These are phyloP conservation scores for Propsilocerus akamusi DNA, from an alignment of 1,140 invertebrate species.

Conservation along the genomic window DNA sequence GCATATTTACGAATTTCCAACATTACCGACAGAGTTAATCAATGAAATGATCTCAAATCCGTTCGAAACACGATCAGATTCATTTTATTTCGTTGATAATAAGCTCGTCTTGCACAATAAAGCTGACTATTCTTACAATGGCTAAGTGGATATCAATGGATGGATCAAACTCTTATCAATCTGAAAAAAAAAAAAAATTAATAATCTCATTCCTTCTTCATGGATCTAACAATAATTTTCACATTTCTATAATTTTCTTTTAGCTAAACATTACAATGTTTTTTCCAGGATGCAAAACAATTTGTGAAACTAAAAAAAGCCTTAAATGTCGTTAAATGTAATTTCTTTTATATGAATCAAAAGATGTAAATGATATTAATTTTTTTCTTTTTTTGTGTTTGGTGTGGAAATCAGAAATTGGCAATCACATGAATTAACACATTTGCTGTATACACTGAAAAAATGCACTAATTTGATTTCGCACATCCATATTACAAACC, in stretches of 20 bases:
- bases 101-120: conserved; percentile 98
- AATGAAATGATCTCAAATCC: conserved; percentile 91
- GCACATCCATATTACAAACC: too few relatives aligned
- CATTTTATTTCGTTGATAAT: conserved; percentile 97
- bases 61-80: conserved; percentile 94
- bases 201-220: neutral
- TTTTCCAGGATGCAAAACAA: neutral
- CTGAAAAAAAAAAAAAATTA: neutral
- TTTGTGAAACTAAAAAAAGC: conserved; percentile 1
- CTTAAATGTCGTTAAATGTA: conserved; percentile 8
- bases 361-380: too few relatives aligned
- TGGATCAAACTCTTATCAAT: neutral
- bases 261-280: neutral
- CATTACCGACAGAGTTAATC: conserved; percentile 66
- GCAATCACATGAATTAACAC: too few relatives aligned
- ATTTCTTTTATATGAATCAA: conserved; percentile 11
- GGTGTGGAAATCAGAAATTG: too few relatives aligned
- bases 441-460: too few relatives aligned
- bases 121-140: conserved; percentile 90
- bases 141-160: conserved; percentile 15
- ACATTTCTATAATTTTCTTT: neutral
- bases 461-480: too few relatives aligned
- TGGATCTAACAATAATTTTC: neutral
- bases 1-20: conserved; percentile 98
- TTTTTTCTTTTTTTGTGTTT: too few relatives aligned